These are phyloP conservation scores for Fabriciana adippe DNA, from an alignment of 2,888 invertebrate species.

Conservation along the genomic window DNA sequence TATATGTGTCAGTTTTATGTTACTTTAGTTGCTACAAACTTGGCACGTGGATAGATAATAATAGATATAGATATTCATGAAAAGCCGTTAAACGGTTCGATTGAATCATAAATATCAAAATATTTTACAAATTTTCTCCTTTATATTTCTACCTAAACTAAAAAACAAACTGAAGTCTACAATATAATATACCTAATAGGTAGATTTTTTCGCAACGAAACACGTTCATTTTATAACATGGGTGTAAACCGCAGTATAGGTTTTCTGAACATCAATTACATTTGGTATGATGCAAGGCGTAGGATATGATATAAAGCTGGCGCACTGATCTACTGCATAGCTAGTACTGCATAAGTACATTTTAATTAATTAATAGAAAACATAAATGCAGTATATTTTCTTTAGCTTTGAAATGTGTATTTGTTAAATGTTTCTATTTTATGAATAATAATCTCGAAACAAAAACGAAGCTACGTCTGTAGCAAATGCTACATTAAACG, in stretches of 20 bases:
- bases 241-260: slow-evolving; percentile 4
- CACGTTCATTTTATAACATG: background rate
- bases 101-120: too few species aligned
- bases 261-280: slow-evolving; percentile 9
- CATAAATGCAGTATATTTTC: slow-evolving; percentile 3
- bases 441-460: too few species aligned
- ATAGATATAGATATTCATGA: too few species aligned
- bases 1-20: too few species aligned
- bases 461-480: too few species aligned
- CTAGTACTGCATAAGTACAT: slow-evolving; percentile 4
- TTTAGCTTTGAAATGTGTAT: background rate
- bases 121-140: too few species aligned
- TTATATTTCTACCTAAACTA: background rate
- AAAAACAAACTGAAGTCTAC: background rate
- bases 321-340: slow-evolving; percentile 18
- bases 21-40: too few species aligned
- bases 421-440: too few species aligned
- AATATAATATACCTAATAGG: background rate
- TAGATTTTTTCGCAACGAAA: background rate
- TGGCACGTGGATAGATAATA: too few species aligned
- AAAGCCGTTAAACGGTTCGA: too few species aligned
- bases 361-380: slow-evolving; percentile 8
- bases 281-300: background rate
- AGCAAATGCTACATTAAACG: too few species aligned
- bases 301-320: background rate